A percentile compares a stretch with the other conserved stretches of the same genome.
Conservation (phyloP, 2,113 vertebrate species). For the Microtus oregoni region DNA sequence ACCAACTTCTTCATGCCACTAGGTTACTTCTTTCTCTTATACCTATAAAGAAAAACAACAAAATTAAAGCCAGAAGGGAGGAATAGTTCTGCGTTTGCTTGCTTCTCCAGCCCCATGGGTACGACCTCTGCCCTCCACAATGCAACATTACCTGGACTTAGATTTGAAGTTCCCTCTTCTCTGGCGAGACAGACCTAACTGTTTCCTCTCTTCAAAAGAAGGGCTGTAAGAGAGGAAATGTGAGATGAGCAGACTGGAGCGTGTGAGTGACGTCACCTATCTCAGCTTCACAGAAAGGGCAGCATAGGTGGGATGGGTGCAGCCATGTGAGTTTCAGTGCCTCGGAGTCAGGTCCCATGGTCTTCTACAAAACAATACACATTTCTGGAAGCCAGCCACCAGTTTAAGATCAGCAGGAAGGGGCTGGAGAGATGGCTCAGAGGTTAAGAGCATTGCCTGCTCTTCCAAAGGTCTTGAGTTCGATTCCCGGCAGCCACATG, state of each 20-base stretch:
- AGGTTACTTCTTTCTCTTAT: constrained; percentile 87
- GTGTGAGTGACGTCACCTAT: fast-evolving
- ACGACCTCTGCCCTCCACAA: background rate
- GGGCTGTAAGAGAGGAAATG: constrained; percentile 86
- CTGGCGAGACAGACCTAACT: constrained; percentile 87
- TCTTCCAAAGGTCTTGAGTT: too few relatives aligned
- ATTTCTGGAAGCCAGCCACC: background rate
- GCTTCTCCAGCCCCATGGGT: background rate
- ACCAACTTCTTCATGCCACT: background rate
- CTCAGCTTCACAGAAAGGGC: background rate
- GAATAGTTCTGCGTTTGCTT: background rate
- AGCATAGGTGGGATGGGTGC: background rate
- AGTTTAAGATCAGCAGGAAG: background rate
- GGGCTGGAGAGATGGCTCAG: too few relatives aligned
- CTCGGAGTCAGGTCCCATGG: background rate
- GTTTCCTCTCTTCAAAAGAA: constrained; percentile 94
- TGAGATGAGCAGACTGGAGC: background rate
- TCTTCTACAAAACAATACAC: background rate
- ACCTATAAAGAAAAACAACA: constrained; percentile 80
- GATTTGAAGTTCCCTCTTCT: constrained; percentile 88
- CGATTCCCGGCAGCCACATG: too few relatives aligned
- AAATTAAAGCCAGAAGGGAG: background rate
- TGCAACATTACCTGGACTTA: constrained; percentile 85
- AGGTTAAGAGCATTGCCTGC: too few relatives aligned
- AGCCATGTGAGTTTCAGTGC: background rate